Evolutionary conservation across 2,797 vertebrate species (phyloP).

Genomic region (Chelidonichthys spinosus): DNA sequence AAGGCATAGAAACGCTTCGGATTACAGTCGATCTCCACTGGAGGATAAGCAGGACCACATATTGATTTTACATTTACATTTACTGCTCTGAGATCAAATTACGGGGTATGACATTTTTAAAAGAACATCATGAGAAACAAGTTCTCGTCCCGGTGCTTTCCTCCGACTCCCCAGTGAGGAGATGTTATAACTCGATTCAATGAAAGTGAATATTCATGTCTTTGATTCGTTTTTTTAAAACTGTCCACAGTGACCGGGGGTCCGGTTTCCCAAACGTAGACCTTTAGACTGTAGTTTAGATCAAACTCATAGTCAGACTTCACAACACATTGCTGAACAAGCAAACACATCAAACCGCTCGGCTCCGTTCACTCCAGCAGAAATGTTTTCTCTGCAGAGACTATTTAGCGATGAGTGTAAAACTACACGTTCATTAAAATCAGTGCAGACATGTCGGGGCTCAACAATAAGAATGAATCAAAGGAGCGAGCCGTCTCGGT

Average conservation of each 20-base stretch:
- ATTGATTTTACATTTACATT: conserved; percentile 15
- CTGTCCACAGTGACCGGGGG: background rate
- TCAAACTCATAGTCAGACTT: background rate
- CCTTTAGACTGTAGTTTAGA: background rate
- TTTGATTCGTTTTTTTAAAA: conserved; percentile 11
- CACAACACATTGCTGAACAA: background rate
- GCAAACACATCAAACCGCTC: background rate
- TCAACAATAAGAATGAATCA: background rate
- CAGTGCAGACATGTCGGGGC: background rate
- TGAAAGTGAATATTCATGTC: background rate
- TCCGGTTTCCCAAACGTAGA: conserved; percentile 11
- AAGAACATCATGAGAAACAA: background rate
- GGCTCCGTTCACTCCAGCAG: background rate
- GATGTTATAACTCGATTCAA: background rate
- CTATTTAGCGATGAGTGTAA: background rate
- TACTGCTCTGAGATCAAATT: conserved; percentile 6
- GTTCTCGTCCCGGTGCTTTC: background rate
- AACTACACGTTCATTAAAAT: background rate
- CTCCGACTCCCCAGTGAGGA: background rate
- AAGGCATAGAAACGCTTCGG: background rate
- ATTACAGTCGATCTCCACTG: background rate
- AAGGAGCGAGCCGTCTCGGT: no score
- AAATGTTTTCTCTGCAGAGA: background rate
- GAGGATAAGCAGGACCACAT: background rate
- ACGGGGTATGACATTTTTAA: background rate